phyloP scores from a whole-genome alignment of 2,113 vertebrate genomes.

The Drymodes brunneopygia region DNA sequence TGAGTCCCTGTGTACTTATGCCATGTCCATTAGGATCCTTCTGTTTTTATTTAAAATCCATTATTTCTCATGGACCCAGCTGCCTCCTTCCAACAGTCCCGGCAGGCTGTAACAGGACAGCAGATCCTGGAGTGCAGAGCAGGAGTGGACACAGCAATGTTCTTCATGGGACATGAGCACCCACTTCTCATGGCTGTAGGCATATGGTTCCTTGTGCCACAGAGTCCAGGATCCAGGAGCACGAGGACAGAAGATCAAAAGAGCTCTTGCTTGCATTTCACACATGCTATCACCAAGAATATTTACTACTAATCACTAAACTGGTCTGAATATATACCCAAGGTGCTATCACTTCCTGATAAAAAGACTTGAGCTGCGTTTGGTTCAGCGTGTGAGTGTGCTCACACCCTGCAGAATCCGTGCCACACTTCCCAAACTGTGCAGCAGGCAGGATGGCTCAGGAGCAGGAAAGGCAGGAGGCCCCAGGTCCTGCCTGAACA shows the following conservation, averaged over 20 bases:
- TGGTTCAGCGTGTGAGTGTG: rapidly evolving
- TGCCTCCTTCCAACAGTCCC: background rate
- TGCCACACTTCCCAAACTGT: background rate
- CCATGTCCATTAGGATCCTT: background rate
- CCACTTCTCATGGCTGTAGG: background rate
- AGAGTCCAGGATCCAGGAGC: background rate
- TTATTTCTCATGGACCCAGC: background rate
- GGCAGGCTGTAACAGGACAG: background rate
- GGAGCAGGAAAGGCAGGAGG: background rate
- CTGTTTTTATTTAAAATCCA: background rate
- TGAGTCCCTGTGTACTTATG: background rate
- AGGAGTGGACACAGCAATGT: background rate
- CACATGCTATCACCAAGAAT: background rate
- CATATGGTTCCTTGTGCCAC: background rate
- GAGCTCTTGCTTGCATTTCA: background rate
- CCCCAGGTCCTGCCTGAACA: background rate
- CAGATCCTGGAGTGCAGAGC: background rate
- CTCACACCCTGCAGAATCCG: background rate
- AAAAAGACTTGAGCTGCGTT: background rate
- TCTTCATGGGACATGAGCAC: background rate
- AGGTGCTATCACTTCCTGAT: background rate
- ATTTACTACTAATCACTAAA: background rate
- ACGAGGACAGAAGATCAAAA: background rate
- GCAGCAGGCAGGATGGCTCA: background rate
- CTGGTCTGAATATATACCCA: background rate